These are phyloP conservation scores for Chelidonichthys spinosus DNA, from an alignment of 2,797 vertebrate species.

Conservation along the genomic window DNA sequence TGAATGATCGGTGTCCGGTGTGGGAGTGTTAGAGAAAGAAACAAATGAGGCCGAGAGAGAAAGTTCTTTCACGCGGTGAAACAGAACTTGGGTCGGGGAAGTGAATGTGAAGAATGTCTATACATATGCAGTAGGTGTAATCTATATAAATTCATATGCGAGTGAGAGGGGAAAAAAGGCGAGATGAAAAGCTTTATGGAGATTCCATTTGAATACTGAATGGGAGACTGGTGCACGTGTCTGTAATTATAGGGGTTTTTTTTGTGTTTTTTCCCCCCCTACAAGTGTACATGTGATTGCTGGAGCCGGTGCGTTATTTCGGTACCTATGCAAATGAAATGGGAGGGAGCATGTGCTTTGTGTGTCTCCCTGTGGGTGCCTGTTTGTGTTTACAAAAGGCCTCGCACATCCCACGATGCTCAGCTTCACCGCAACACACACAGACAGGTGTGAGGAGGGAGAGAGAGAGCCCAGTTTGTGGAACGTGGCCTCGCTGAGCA, in stretches of 20 bases:
- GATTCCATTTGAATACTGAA: conserved; percentile 53
- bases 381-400: conserved; percentile 60
- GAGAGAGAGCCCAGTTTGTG: conserved; percentile 43
- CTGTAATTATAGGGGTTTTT: conserved; percentile 43
- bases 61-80: conserved; percentile 25
- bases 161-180: conserved; percentile 20
- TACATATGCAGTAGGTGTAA: conserved; percentile 11
- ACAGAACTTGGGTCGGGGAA: conserved; percentile 12
- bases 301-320: conserved; percentile 39
- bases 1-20: conserved; percentile 24
- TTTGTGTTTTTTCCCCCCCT: background rate
- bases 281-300: conserved; percentile 32
- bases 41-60: conserved; percentile 28
- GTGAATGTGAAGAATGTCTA: conserved; percentile 33
- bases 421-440: conserved; percentile 54
- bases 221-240: conserved; percentile 20
- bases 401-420: conserved; percentile 62
- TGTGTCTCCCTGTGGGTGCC: conserved; percentile 12
- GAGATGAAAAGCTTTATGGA: conserved; percentile 39
- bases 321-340: conserved; percentile 64
- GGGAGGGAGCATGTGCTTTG: conserved; percentile 24
- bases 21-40: conserved; percentile 23
- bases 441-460: conserved; percentile 67
- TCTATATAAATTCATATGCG: too few relatives aligned
- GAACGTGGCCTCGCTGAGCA: conserved; percentile 55